phyloP scores from a whole-genome alignment of 2,888 invertebrate genomes.

The Sarcophaga subvicina region DNA sequence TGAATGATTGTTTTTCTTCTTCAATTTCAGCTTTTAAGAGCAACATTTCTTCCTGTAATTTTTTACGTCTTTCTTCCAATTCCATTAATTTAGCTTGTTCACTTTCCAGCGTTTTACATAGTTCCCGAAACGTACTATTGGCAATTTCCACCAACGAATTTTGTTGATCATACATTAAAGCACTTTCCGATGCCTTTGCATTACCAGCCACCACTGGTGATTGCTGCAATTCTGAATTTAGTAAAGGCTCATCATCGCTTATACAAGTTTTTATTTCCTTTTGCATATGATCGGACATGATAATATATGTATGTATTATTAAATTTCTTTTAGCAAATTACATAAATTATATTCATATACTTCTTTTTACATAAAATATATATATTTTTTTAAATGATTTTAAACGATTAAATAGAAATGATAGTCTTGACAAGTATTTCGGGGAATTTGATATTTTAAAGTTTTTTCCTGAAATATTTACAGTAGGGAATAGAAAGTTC shows the following conservation, averaged over 20 bases:
- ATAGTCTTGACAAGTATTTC: constrained; percentile 43
- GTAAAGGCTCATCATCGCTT: constrained; percentile 5
- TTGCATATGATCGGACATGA: constrained; percentile 34
- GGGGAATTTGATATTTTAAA: too few relatives aligned
- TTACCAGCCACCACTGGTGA: not conserved
- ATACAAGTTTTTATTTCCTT: not conserved
- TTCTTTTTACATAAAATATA: not conserved
- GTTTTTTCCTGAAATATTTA: too few relatives aligned
- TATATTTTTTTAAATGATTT: constrained; percentile 19
- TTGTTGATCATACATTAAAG: constrained; percentile 61
- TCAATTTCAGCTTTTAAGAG: constrained; percentile 72
- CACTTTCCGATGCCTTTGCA: not conserved
- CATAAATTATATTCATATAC: constrained; percentile 7
- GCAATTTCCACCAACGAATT: constrained; percentile 67
- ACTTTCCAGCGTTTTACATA: constrained; percentile 71
- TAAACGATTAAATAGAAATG: not conserved
- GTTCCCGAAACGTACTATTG: constrained; percentile 71
- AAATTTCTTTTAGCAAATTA: constrained; percentile 18
- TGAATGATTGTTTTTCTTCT: constrained; percentile 70
- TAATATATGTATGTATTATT: not conserved
- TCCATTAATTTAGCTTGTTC: constrained; percentile 72
- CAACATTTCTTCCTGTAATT: constrained; percentile 72
- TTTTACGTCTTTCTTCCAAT: constrained; percentile 72
- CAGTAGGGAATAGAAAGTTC: too few relatives aligned
- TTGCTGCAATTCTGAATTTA: not conserved